Evolutionary conservation across 1,140 invertebrate genomes (phyloP), one percentile per base, ranked within the genome.

Genomic region (Colletes latitarsis): DNA sequence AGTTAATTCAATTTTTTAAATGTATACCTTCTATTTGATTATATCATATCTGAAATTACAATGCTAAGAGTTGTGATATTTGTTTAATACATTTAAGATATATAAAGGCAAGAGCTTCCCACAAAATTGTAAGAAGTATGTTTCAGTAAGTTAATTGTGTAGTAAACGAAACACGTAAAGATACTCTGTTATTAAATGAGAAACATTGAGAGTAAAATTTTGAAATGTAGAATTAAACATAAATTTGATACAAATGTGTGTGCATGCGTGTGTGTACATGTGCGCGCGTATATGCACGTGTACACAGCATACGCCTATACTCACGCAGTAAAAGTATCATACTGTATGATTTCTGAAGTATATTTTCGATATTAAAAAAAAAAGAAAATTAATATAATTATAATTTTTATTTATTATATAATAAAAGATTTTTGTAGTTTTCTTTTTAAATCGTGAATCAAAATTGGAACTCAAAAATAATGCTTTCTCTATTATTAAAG

Each of bases 91-190:
- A 78, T 55, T 64, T 63, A 78, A 72, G 60, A 64, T 21, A 55
- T 30, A 64, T 53, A 46, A 53, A 64, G 46, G 46, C 49, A 78
- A 73, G 77, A 72, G 77, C 77, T 78, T 78, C 68, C 58, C 46
- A 52, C 60, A 62, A 71, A 73, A 58, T 19, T 53, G 39, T 19
- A 49, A 64, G 17, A 21, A 39, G 43, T 70, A 79, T 66, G 53
- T 73, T 64, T 74, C 52, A 55, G 73, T 74, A 55, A 66, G 19
- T 79, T 79, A 71, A 72, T 72, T 46, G n/a, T 49, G 39, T 53
- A 49, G 39, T 66, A 46, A 72, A 64, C 9, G 41, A 62, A 6
- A n/a, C 8, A 73, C 49, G 21, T 30, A 52, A 71, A 64, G 6
- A 19, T 79, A 79, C 64, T 72, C 70, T 73, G 19, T 52, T 73